Conservation (phyloP, 2,888 invertebrate species). For the Nomada flava region DNA sequence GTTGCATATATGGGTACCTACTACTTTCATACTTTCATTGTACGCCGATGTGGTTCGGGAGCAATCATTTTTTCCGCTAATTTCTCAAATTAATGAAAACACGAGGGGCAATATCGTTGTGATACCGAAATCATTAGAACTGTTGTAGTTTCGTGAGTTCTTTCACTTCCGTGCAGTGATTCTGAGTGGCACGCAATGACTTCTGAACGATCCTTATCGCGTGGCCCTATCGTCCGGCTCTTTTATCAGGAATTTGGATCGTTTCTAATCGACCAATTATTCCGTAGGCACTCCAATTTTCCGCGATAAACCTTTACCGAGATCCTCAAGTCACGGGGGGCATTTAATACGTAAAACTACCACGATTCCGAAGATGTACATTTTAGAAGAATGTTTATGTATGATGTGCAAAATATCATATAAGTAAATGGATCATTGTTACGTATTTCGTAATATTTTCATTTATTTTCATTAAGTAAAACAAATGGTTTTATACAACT, state of each 20-base stretch:
- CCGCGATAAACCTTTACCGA: conserved; percentile 56
- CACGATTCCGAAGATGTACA: neutral
- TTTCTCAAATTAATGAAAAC: neutral
- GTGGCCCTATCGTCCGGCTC: conserved; percentile 49
- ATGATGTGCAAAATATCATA: neutral
- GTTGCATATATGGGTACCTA: no score
- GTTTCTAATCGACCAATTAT: conserved; percentile 66
- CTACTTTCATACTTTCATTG: neutral
- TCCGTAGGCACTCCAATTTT: conserved; percentile 60
- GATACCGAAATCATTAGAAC: conserved; percentile 44
- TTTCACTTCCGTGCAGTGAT: conserved; percentile 30
- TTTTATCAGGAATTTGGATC: conserved; percentile 60
- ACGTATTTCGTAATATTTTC: no score
- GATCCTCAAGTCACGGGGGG: conserved; percentile 10
- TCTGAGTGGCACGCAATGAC: conserved; percentile 61
- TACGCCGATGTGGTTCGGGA: no score
- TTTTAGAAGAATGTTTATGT: neutral
- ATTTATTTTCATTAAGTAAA: no score
- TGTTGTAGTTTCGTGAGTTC: conserved; percentile 51
- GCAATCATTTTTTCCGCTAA: neutral
- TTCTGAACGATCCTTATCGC: conserved; percentile 55
- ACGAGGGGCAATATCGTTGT: neutral
- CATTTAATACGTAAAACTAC: conserved; percentile 10
- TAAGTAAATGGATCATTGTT: no score
- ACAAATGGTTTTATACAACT: no score